phyloP scores from a whole-genome alignment of 2,113 vertebrate genomes.

The Lagopus leucura region DNA sequence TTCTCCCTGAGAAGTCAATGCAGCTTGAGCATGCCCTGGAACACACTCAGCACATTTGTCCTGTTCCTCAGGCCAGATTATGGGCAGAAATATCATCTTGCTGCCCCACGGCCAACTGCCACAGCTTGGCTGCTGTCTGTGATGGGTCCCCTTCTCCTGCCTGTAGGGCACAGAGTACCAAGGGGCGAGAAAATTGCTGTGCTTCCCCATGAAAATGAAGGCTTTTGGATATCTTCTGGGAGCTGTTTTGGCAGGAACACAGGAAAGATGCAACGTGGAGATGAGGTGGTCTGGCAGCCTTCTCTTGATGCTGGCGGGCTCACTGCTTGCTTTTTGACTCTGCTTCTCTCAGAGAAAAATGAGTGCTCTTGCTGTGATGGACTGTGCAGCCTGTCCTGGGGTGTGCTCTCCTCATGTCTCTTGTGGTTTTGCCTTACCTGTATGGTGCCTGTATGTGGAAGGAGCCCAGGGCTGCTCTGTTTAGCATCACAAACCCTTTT shows the following conservation, averaged over 20 bases:
- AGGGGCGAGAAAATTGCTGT: background rate
- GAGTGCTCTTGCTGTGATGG: background rate
- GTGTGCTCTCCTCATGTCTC: background rate
- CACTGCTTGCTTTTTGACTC: background rate
- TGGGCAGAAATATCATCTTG: background rate
- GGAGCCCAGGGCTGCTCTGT: background rate
- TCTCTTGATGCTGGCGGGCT: background rate
- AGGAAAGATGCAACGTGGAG: background rate
- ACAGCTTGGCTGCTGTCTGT: background rate
- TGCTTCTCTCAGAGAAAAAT: background rate
- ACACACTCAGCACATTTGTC: background rate
- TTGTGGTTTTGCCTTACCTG: background rate
- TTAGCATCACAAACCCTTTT: background rate
- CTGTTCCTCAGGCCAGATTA: background rate
- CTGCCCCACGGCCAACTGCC: background rate
- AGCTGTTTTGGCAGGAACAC: background rate
- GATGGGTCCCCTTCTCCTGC: background rate
- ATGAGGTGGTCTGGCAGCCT: background rate
- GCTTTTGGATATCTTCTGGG: background rate
- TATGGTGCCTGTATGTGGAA: background rate
- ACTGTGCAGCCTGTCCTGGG: background rate
- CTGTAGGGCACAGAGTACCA: rapidly evolving
- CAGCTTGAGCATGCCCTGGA: background rate
- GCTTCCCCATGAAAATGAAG: background rate
- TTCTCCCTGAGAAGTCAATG: constrained; percentile 23